Conservation (phyloP, 92 coral and sea anemone genomes). For the Pocillopora grandis region DNA sequence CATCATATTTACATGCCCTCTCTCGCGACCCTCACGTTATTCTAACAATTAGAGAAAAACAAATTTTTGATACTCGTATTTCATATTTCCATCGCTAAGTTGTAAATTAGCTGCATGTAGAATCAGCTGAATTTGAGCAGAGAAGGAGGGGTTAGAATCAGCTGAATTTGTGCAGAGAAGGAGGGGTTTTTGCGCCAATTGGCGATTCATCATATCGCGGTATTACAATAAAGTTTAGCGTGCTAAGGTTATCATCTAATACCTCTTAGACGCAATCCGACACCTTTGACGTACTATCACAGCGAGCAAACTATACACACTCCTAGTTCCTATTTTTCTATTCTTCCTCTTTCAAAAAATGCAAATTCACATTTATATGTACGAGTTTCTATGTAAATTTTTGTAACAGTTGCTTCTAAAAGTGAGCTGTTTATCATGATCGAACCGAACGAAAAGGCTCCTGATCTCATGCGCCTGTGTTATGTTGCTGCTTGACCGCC, state of each 20-base stretch:
- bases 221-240: not conserved
- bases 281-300: constrained; percentile 1
- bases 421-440: not conserved
- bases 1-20: no score
- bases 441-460: not conserved
- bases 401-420: not conserved
- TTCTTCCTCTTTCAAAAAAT: not conserved
- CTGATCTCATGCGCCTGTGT: not conserved
- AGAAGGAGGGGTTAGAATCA: no score
- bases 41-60: no score
- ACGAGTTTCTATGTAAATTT: not conserved
- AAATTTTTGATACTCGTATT: no score
- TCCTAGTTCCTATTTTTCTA: not conserved
- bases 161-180: no score
- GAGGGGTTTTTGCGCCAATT: no score
- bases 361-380: not conserved
- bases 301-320: constrained; percentile 11
- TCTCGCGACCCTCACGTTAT: no score
- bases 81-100: no score
- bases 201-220: no score
- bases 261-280: not conserved
- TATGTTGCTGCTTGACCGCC: no score
- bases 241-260: not conserved
- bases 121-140: no score
- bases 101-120: no score